A percentile compares a stretch with the other conserved stretches of the same genome.
Evolutionary conservation across 53 echinoderm and acorn worm genomes (phyloP).

Genomic region (Echinometra lucunter): DNA sequence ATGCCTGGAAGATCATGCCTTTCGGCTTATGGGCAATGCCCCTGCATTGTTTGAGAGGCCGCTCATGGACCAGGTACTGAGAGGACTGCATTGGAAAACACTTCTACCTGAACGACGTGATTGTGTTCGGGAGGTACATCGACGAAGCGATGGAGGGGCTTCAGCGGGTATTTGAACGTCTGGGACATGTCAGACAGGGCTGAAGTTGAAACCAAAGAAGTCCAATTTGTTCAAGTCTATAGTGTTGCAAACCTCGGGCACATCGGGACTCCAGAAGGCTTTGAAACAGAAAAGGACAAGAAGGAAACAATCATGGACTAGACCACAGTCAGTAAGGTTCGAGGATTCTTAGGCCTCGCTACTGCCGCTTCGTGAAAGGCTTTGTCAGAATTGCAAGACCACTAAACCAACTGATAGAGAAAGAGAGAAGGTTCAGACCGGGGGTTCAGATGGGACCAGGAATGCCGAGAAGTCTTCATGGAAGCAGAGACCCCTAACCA

Average conservation of each 20-base stretch:
- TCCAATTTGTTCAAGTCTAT: constrained; percentile 35
- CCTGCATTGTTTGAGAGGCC: constrained; percentile 52
- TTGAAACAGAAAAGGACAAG: constrained; percentile 75
- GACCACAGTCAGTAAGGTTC: constrained; percentile 69
- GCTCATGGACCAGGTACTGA: constrained; percentile 53
- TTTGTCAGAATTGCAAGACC: constrained; percentile 72
- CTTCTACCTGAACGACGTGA: constrained; percentile 50
- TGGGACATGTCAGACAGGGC: no score
- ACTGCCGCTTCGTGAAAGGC: constrained; percentile 32
- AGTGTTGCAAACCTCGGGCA: constrained; percentile 77
- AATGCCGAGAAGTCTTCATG: no score
- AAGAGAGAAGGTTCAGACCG: constrained; percentile 32
- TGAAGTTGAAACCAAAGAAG: constrained; percentile 46
- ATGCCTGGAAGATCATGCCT: constrained; percentile 52
- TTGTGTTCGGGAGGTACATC: constrained; percentile 34
- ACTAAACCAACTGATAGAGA: constrained; percentile 69
- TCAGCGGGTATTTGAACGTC: constrained; percentile 14
- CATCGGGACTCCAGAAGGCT: no score
- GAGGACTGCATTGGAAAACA: constrained; percentile 49
- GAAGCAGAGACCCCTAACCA: no score
- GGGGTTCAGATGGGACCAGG: no score
- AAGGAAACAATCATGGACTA: no score
- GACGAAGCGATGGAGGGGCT: constrained; percentile 32
- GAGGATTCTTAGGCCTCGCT: constrained; percentile 72
- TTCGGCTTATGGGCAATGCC: no score